Conservation (phyloP, 2,113 vertebrate species). For the Tringa solitaria region DNA sequence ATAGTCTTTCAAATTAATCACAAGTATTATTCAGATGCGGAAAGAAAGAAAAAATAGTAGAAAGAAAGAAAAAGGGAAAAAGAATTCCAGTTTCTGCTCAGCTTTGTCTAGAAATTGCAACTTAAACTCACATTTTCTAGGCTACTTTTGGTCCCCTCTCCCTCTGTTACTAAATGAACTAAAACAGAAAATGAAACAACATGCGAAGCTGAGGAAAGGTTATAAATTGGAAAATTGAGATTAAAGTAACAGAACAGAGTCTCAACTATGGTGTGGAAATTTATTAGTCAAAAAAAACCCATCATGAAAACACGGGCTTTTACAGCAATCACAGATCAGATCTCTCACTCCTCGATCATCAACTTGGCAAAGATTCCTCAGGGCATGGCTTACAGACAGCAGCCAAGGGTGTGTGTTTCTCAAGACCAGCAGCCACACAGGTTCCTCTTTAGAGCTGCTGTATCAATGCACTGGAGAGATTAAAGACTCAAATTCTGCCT, state of each 20-base stretch:
- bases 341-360: background rate
- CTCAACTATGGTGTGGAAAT: background rate
- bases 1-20: background rate
- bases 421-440: background rate
- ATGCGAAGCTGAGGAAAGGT: background rate
- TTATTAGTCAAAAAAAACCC: background rate
- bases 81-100: background rate
- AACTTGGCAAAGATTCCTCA: background rate
- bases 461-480: background rate
- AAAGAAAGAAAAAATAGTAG: background rate
- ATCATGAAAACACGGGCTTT: background rate
- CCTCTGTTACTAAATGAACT: background rate
- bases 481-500: background rate
- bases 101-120: background rate
- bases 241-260: background rate
- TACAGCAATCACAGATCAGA: background rate
- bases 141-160: background rate
- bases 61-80: background rate
- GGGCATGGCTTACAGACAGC: background rate
- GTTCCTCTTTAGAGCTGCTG: background rate
- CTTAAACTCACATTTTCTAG: background rate
- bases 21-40: background rate
- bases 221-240: background rate
- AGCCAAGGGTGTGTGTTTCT: background rate
- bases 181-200: background rate